Percentiles rank a stretch among this genome's conserved stretches.
Conservation (phyloP, 2,888 invertebrate genomes). For the Patella depressa region DNA sequence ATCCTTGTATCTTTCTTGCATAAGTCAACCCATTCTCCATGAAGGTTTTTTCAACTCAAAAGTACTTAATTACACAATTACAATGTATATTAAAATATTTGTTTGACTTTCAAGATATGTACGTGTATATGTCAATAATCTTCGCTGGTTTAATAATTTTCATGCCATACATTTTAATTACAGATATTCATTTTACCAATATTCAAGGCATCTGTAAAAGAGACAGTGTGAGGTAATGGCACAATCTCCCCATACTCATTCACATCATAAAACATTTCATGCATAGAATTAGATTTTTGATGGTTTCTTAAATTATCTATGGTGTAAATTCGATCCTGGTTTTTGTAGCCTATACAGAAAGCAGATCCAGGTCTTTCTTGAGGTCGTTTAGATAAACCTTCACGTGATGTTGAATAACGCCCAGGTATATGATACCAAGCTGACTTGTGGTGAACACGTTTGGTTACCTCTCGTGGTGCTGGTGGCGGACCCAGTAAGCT, state of each 20-base stretch:
- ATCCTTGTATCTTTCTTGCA: too few species aligned
- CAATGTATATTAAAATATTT: too few species aligned
- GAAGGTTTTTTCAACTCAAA: too few species aligned
- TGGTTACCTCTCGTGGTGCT: conserved; percentile 44
- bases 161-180: too few species aligned
- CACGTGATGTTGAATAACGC: conserved; percentile 56
- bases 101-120: too few species aligned
- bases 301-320: too few species aligned
- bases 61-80: too few species aligned
- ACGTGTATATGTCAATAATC: too few species aligned
- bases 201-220: too few species aligned
- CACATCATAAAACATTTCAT: background rate
- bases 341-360: background rate
- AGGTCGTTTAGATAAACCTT: conserved; percentile 51
- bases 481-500: conserved; percentile 52
- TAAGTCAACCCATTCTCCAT: too few species aligned
- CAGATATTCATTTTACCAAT: too few species aligned
- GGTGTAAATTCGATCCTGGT: background rate
- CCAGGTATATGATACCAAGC: conserved; percentile 69
- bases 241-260: background rate
- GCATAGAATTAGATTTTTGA: background rate
- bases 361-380: conserved; percentile 43
- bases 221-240: background rate
- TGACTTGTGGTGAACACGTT: conserved; percentile 54
- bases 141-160: too few species aligned